These are phyloP conservation scores for Polypterus senegalus DNA, from an alignment of 2,113 vertebrate genomes.

Conservation along the genomic window DNA sequence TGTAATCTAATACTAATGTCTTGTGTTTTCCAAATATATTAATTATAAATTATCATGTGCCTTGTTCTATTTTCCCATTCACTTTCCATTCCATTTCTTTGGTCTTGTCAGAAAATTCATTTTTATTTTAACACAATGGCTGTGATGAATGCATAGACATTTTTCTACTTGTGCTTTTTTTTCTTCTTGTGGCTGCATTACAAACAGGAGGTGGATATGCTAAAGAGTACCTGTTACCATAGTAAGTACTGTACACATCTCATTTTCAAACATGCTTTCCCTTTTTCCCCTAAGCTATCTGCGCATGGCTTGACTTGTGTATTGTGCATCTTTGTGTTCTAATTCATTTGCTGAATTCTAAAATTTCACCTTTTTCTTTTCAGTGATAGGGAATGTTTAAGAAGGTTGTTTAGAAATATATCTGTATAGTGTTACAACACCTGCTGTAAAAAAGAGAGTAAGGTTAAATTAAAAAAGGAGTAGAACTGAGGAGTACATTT, in stretches of 20 bases:
- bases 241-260: conserved; percentile 87
- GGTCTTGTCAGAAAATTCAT: conserved; percentile 48
- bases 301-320: conserved; percentile 53
- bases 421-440: no score
- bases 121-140: conserved; percentile 64
- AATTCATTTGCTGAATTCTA: conserved; percentile 26
- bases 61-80: conserved; percentile 45
- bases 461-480: no score
- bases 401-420: conserved; percentile 6
- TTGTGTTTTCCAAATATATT: conserved; percentile 31
- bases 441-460: no score
- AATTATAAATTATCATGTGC: conserved; percentile 42
- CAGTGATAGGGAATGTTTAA: conserved; percentile 37
- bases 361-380: conserved; percentile 13
- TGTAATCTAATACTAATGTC: conserved; percentile 59
- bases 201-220: conserved; percentile 96
- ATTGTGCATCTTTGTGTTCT: conserved; percentile 41
- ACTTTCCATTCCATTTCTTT: conserved; percentile 58
- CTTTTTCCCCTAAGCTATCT: conserved; percentile 19
- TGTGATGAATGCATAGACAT: conserved; percentile 91
- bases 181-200: conserved; percentile 91
- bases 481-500: no score
- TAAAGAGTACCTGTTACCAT: conserved; percentile 99
- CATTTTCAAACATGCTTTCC: conserved; percentile 43
- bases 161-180: conserved; percentile 97